Conservation (phyloP, 2,888 invertebrate genomes). For the Caenorhabditis doughertyi region DNA sequence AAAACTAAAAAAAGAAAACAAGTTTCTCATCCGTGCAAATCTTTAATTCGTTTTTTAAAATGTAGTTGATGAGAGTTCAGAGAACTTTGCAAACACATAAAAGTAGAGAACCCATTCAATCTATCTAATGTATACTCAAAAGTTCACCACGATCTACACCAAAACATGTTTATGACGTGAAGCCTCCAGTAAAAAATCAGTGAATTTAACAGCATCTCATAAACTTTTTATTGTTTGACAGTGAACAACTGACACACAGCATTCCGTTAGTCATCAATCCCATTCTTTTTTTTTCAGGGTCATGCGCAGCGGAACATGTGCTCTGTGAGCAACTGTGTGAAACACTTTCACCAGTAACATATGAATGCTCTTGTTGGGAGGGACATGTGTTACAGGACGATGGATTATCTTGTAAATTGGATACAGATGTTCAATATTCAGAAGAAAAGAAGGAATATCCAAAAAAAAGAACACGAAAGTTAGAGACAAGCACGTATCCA, state of each 20-base stretch:
- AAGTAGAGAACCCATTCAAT: background rate
- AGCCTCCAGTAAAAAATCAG: constrained; percentile 1
- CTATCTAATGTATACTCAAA: constrained; percentile 1
- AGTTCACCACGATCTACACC: constrained; percentile 5
- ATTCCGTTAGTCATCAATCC: background rate
- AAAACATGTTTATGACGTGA: constrained; percentile 30
- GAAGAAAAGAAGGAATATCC: constrained; percentile 24
- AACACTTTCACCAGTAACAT: constrained; percentile 65
- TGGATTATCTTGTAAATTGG: constrained; percentile 65
- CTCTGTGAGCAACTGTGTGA: constrained; percentile 73
- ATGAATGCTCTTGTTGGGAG: constrained; percentile 74
- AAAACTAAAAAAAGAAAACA: too few species aligned
- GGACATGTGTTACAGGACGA: constrained; percentile 68
- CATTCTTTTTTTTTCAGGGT: constrained; percentile 59
- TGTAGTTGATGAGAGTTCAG: background rate
- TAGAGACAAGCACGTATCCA: constrained; percentile 20
- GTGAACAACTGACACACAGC: constrained; percentile 26
- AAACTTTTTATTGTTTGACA: constrained; percentile 28
- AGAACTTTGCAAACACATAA: background rate
- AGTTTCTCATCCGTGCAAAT: too few species aligned
- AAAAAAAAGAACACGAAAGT: constrained; percentile 5
- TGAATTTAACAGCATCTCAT: constrained; percentile 25
- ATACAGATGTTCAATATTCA: constrained; percentile 58
- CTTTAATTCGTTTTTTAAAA: too few species aligned
- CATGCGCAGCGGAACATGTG: constrained; percentile 64